Evolutionary conservation across 1,140 invertebrate species (phyloP).

Genomic region (Agrypnia vestita): DNA sequence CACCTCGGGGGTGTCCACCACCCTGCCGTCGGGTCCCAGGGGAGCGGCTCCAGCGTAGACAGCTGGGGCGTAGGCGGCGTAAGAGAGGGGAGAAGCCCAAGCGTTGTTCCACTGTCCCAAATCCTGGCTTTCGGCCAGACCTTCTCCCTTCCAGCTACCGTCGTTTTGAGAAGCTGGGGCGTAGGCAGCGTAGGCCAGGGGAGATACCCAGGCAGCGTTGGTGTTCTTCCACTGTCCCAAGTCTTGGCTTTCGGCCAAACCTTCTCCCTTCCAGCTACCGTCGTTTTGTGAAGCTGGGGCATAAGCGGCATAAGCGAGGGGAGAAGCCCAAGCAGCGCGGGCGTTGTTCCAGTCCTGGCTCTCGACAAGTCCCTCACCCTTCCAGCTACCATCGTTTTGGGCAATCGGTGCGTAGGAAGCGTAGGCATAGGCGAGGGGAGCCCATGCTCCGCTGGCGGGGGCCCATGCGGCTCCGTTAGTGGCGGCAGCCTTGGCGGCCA

Average conservation of each 20-base stretch:
- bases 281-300: neutral
- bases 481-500: too few species aligned
- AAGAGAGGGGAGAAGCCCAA: slow-evolving; percentile 61
- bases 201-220: slow-evolving; percentile 27
- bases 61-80: slow-evolving; percentile 39
- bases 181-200: neutral
- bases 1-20: slow-evolving; percentile 72
- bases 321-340: slow-evolving; percentile 54
- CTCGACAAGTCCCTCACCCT: slow-evolving; percentile 55
- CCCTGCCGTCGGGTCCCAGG: slow-evolving; percentile 58
- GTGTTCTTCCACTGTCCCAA: neutral
- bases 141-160: slow-evolving; percentile 39
- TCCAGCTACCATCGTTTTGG: slow-evolving; percentile 2
- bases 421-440: neutral
- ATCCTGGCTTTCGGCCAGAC: slow-evolving; percentile 54
- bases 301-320: slow-evolving; percentile 45
- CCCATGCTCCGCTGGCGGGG: neutral
- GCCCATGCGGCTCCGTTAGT: too few species aligned
- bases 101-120: slow-evolving; percentile 9
- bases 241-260: slow-evolving; percentile 51
- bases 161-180: neutral
- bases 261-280: slow-evolving; percentile 47
- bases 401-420: neutral
- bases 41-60: slow-evolving; percentile 44
- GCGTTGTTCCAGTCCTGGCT: slow-evolving; percentile 42